Conservation (phyloP, 2,888 invertebrate species). For the Leptarthrus brevirostris region DNA sequence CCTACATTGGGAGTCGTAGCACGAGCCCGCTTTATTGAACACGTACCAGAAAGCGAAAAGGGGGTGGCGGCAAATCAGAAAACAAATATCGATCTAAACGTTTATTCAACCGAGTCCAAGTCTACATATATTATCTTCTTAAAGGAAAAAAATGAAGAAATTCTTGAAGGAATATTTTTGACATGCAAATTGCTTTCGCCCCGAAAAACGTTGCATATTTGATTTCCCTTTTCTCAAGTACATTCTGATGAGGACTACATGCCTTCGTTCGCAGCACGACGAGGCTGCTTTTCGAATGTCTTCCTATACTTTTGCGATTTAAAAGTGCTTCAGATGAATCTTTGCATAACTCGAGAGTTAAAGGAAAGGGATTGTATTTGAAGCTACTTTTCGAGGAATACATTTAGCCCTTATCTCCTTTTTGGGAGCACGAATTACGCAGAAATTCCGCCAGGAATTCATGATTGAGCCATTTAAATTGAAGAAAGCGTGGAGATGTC, state of each 20-base stretch:
- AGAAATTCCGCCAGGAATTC: slow-evolving; percentile 25
- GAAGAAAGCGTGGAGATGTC: slow-evolving; percentile 8
- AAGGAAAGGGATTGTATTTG: slow-evolving; percentile 19
- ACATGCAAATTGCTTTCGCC: slow-evolving; percentile 47
- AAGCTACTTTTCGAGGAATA: slow-evolving; percentile 22
- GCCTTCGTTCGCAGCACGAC: background rate
- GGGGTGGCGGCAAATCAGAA: slow-evolving; percentile 39
- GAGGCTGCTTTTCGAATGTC: slow-evolving; percentile 5
- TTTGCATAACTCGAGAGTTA: background rate
- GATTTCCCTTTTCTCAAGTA: slow-evolving; percentile 37
- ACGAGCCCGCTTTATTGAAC: slow-evolving; percentile 44
- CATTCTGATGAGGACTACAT: slow-evolving; percentile 42
- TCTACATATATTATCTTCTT: slow-evolving; percentile 44
- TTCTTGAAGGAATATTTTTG: slow-evolving; percentile 47
- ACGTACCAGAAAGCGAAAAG: slow-evolving; percentile 6
- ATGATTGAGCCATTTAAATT: slow-evolving; percentile 33
- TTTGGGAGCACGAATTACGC: slow-evolving; percentile 1
- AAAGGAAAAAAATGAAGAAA: slow-evolving; percentile 33
- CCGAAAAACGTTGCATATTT: slow-evolving; percentile 45
- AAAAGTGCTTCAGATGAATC: slow-evolving; percentile 42
- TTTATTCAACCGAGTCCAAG: slow-evolving; percentile 42
- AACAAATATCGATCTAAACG: slow-evolving; percentile 48
- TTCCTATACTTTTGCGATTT: slow-evolving; percentile 23
- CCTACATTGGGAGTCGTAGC: slow-evolving; percentile 28
- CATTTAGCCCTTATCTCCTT: slow-evolving; percentile 17